A percentile compares a stretch with the other conserved stretches of the same genome.
phyloP scores from a whole-genome alignment of 2,888 invertebrate genomes.

The Gibbula magus region DNA sequence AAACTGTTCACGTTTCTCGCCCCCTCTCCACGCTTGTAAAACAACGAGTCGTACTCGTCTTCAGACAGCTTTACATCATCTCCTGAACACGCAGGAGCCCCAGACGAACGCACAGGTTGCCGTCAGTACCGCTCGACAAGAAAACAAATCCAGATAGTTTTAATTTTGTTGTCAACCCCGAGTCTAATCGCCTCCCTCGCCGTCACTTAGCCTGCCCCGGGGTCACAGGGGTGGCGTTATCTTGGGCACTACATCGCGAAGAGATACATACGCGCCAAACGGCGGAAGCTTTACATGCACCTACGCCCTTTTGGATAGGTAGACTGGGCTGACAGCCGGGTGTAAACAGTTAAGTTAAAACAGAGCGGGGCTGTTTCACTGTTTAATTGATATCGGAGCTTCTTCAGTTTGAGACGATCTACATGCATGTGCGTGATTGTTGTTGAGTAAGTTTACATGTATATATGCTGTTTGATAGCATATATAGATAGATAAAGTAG shows the following conservation, averaged over 20 bases:
- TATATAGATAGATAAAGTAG: too few relatives aligned
- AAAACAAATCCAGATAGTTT: conserved; percentile 38
- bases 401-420: too few relatives aligned
- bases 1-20: neutral
- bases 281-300: neutral
- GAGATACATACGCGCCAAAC: conserved; percentile 13
- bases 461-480: too few relatives aligned
- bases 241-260: conserved; percentile 20
- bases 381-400: too few relatives aligned
- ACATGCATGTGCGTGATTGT: too few relatives aligned
- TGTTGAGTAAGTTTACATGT: too few relatives aligned
- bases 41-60: conserved; percentile 12
- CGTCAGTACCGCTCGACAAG: conserved; percentile 10
- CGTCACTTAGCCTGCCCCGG: conserved; percentile 15
- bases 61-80: conserved; percentile 16
- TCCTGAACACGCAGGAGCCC: neutral
- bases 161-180: conserved; percentile 39
- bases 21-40: neutral
- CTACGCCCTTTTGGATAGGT: too few relatives aligned
- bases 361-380: too few relatives aligned
- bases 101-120: conserved; percentile 10
- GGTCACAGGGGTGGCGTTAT: conserved; percentile 14
- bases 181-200: conserved; percentile 31
- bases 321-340: too few relatives aligned
- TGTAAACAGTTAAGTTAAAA: too few relatives aligned